phyloP scores from a whole-genome alignment of 1,140 invertebrate genomes.

The Lutraria rhynchaena region DNA sequence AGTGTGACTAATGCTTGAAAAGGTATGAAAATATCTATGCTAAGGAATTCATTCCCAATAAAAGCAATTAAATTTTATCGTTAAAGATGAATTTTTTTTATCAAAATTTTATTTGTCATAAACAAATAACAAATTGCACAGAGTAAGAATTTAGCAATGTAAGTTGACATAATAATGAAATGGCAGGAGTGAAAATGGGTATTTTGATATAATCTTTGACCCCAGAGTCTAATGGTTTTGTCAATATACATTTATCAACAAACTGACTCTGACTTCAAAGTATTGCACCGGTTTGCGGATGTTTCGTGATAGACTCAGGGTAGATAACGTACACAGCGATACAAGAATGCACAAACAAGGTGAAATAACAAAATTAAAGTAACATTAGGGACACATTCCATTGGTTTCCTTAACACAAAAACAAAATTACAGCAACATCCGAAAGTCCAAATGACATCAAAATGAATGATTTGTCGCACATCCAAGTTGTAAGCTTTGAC shows the following conservation, averaged over 20 bases:
- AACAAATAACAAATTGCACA: conserved; percentile 11
- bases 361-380: conserved; percentile 8
- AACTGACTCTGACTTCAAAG: conserved; percentile 44
- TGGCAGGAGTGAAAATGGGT: conserved; percentile 32
- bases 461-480: too few species aligned
- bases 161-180: neutral
- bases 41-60: too few species aligned
- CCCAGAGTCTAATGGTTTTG: conserved; percentile 30
- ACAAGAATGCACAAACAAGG: conserved; percentile 25
- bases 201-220: conserved; percentile 29
- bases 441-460: too few species aligned
- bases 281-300: conserved; percentile 29
- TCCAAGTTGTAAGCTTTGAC: too few species aligned
- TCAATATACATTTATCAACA: conserved; percentile 55
- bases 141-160: neutral
- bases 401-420: too few species aligned
- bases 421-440: too few species aligned
- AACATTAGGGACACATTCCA: neutral
- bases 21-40: too few species aligned
- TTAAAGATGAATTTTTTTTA: too few species aligned
- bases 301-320: neutral
- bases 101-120: conserved; percentile 3
- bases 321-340: conserved; percentile 45
- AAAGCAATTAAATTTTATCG: too few species aligned
- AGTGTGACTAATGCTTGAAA: too few species aligned